Conservation (phyloP, 2,888 invertebrate species). For the Amphiduros pacificus region DNA sequence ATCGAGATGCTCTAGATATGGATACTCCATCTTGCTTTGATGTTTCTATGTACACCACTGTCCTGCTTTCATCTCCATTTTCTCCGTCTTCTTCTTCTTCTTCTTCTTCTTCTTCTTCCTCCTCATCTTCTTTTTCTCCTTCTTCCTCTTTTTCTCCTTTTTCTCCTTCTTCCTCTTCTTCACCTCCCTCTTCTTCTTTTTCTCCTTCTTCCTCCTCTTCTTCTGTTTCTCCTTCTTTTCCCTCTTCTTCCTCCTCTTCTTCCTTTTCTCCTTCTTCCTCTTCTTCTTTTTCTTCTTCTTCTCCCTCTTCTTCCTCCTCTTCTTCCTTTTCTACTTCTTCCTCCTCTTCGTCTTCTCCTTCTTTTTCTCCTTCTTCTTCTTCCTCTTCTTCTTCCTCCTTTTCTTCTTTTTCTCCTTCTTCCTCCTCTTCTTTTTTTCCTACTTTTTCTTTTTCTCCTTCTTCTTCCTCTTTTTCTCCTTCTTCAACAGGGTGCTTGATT, state of each 20-base stretch:
- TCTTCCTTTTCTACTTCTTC: background rate
- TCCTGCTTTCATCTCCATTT: background rate
- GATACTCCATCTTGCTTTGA: too few species aligned
- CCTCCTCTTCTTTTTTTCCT: background rate
- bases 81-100: background rate
- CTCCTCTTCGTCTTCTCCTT: background rate
- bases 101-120: background rate
- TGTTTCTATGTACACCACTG: too few species aligned
- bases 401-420: background rate
- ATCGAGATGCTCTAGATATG: too few species aligned
- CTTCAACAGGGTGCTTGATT: too few species aligned
- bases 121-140: background rate
- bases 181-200: background rate
- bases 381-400: background rate
- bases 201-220: background rate
- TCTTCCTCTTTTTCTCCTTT: background rate
- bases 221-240: background rate
- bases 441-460: background rate
- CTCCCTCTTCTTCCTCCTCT: background rate
- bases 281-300: background rate
- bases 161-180: background rate
- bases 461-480: background rate
- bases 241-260: slow-evolving; percentile 17
- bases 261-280: background rate
- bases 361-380: background rate